A percentile compares a stretch with the other conserved stretches of the same genome.
These are phyloP conservation scores for Pluvianellus socialis DNA, from an alignment of 2,113 vertebrate genomes.

Conservation along the genomic window DNA sequence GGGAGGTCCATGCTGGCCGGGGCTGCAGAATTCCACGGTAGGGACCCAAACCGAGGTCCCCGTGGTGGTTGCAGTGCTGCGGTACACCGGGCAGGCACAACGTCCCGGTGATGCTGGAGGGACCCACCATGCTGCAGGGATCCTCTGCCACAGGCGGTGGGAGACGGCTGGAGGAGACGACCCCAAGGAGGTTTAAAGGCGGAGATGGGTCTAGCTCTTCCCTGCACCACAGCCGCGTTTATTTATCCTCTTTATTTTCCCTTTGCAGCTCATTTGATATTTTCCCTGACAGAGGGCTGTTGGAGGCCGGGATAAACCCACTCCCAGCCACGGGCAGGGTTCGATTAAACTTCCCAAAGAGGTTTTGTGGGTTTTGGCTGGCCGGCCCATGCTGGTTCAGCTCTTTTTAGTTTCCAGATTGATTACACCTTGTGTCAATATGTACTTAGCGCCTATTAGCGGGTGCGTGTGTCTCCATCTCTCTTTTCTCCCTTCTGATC, in stretches of 20 bases:
- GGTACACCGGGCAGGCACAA: rapidly evolving
- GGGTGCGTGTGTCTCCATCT: slow-evolving; percentile 34
- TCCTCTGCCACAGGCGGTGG: neutral
- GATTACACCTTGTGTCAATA: slow-evolving; percentile 71
- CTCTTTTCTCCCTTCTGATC: slow-evolving; percentile 61
- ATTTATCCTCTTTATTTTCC: neutral
- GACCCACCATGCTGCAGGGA: neutral
- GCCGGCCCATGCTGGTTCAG: slow-evolving; percentile 64
- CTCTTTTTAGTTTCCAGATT: slow-evolving; percentile 59
- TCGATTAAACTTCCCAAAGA: neutral
- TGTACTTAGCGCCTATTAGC: slow-evolving; percentile 58
- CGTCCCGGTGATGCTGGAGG: neutral
- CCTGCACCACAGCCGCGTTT: neutral
- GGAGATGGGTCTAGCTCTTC: neutral
- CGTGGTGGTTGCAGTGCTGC: rapidly evolving
- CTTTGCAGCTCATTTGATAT: neutral
- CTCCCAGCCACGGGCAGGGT: neutral
- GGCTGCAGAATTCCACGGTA: rapidly evolving
- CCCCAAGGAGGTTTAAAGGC: neutral
- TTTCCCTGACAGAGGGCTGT: neutral
- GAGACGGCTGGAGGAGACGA: neutral
- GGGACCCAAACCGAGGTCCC: neutral
- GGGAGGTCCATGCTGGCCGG: neutral
- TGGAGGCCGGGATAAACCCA: neutral
- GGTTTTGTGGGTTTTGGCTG: slow-evolving; percentile 55